Base-by-base conservation (phyloP, 1,140 invertebrate species). In the Battus philenor region DNA sequence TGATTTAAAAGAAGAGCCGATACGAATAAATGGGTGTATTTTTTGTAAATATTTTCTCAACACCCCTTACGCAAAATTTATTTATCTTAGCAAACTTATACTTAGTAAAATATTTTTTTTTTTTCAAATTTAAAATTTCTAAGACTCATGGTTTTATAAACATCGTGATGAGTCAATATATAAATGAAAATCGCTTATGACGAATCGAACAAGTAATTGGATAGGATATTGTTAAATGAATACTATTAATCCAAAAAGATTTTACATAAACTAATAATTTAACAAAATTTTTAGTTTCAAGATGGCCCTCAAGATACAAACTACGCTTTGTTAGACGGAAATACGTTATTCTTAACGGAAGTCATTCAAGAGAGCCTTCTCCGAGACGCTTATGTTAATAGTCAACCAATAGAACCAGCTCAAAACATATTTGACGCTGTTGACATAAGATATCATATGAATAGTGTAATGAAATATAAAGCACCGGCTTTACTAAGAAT, bases 331-430 rank as follows among this genome's bases (percentile, higher is more conserved):
- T 38, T 83, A 4, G 76, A 84, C 26, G 58, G 72, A 8, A 59
- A 81, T 7, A 66, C 68, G n/a, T 48, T 85, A 41, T 82, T 85
- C 32, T 57, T 69, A 4, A 66, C 67, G 13, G 81, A 85, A 10
- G 41, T 85, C 0, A 72, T 82, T 9, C 81, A 79, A 61, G 81
- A 85, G 34, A 68, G 67, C 47, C 54, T 85, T 10, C 48, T 68
- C 3, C 49, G 52, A 4, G 81, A 85, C 36, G 53, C 57, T 0
- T 78, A 68, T 13, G 2, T 18, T 0, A 54, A 16, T 26, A 31
- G 68, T 0, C 12, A 26, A 10, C 29, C 63, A 2, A 31, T 82
- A 8, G 43, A 69, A 27, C 45, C 52, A 6, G 15, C 12, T 0
- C 48, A 55, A 1, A 38, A 66, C 34, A 29, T 82, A 1, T 71